These are phyloP conservation scores for Drosophila nigromelanica DNA, from an alignment of 1,140 invertebrate species.

Conservation along the genomic window DNA sequence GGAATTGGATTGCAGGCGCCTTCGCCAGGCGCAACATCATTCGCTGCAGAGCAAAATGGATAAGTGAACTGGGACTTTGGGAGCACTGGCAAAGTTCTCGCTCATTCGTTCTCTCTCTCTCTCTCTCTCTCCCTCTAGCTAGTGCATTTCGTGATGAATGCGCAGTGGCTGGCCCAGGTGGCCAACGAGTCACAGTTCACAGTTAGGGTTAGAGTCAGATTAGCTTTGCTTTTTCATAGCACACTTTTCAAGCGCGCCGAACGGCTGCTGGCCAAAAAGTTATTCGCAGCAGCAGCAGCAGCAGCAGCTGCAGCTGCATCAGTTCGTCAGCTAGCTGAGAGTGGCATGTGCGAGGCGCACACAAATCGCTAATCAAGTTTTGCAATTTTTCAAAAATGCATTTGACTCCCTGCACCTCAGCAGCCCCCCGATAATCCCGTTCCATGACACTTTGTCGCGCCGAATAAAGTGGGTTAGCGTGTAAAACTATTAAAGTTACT, in stretches of 20 bases:
- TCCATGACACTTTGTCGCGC: slow-evolving; percentile 27
- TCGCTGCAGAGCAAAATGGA: slow-evolving; percentile 61
- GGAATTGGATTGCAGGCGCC: slow-evolving; percentile 50
- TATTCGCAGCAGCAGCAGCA: slow-evolving; percentile 25
- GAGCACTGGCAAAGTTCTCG: slow-evolving; percentile 21
- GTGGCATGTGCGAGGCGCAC: slow-evolving; percentile 49
- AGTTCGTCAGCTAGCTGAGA: slow-evolving; percentile 50
- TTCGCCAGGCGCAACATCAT: slow-evolving; percentile 50
- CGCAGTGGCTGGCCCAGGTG: slow-evolving; percentile 42
- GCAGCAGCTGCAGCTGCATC: no score
- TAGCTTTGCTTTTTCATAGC: slow-evolving; percentile 38
- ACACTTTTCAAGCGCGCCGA: slow-evolving; percentile 11
- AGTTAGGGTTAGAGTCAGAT: slow-evolving; percentile 35
- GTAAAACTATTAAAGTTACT: slow-evolving; percentile 51
- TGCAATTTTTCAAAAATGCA: slow-evolving; percentile 63
- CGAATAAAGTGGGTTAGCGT: slow-evolving; percentile 48
- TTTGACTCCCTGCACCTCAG: slow-evolving; percentile 21
- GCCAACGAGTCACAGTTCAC: slow-evolving; percentile 22
- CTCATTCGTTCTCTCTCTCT: slow-evolving; percentile 1
- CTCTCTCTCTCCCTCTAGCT: slow-evolving; percentile 12
- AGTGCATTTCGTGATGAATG: slow-evolving; percentile 66
- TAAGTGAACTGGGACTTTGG: slow-evolving; percentile 71
- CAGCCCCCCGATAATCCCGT: background rate
- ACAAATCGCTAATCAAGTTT: slow-evolving; percentile 73
- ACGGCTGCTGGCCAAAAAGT: slow-evolving; percentile 18